Conservation (phyloP, 2,797 vertebrate genomes). For the Presbytis comata region DNA sequence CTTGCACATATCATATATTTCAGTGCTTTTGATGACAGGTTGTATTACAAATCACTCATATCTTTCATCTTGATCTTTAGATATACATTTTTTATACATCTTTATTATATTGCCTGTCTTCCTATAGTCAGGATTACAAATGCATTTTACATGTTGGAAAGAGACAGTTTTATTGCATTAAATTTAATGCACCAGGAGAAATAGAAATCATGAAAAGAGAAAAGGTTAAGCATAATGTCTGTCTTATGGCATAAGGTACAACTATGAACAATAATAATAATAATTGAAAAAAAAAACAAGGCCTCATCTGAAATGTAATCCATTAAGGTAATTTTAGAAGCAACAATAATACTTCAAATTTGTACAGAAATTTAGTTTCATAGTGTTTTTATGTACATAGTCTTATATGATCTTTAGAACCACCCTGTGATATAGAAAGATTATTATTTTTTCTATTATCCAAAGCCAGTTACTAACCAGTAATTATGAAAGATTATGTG, state of each 20-base stretch:
- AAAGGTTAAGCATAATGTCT: slow-evolving; percentile 1
- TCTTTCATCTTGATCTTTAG: slow-evolving; percentile 50
- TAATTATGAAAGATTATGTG: background rate
- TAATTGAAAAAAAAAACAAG: background rate
- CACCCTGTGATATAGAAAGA: background rate
- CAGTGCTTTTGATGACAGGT: background rate
- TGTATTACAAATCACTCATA: slow-evolving; percentile 58
- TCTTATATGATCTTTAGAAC: background rate
- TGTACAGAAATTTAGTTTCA: background rate
- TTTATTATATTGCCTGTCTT: background rate
- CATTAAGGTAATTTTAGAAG: slow-evolving; percentile 7
- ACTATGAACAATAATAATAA: background rate
- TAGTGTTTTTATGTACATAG: background rate
- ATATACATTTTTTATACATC: slow-evolving; percentile 35
- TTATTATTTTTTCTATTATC: background rate
- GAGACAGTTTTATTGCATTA: slow-evolving; percentile 4
- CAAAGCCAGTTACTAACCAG: background rate
- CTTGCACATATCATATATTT: background rate
- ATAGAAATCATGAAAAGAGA: background rate
- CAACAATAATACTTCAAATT: background rate
- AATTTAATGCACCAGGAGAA: background rate
- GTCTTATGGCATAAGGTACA: background rate
- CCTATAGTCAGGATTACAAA: slow-evolving; percentile 30
- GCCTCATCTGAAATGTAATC: background rate
- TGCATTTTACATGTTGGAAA: slow-evolving; percentile 34